These are phyloP conservation scores for Parnassius mnemosyne DNA, from an alignment of 2,888 invertebrate genomes.

Conservation along the genomic window DNA sequence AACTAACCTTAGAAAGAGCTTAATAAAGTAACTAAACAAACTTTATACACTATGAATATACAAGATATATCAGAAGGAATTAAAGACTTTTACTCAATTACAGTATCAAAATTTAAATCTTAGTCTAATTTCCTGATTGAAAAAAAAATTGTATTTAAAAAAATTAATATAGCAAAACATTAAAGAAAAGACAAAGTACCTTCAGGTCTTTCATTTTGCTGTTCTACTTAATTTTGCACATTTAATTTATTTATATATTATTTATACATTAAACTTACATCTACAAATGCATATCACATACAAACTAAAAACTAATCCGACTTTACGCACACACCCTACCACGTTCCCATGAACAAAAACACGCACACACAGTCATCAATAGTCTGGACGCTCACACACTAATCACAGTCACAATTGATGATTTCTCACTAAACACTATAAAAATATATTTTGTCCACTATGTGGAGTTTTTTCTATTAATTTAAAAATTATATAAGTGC, in stretches of 20 bases:
- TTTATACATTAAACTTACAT: background rate
- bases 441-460: background rate
- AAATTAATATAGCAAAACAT: no score
- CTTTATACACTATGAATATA: no score
- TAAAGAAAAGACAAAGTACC: no score
- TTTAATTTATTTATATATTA: background rate
- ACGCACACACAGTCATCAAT: conserved; percentile 24
- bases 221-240: no score
- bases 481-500: background rate
- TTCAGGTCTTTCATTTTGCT: no score
- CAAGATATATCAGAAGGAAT: no score
- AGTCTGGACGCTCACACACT: conserved; percentile 7
- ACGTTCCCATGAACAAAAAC: conserved; percentile 30
- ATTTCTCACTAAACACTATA: conserved; percentile 22
- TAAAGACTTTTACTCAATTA: no score
- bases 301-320: conserved; percentile 4
- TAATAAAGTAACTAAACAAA: background rate
- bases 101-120: no score
- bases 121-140: no score
- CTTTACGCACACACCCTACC: conserved; percentile 15
- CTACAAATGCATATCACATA: conserved; percentile 23
- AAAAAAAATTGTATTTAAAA: no score
- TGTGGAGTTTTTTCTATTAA: background rate
- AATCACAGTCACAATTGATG: conserved; percentile 33
- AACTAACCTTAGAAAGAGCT: background rate